phyloP scores from a whole-genome alignment of 2,888 invertebrate genomes.

The Hemicrepidius hirtus region DNA sequence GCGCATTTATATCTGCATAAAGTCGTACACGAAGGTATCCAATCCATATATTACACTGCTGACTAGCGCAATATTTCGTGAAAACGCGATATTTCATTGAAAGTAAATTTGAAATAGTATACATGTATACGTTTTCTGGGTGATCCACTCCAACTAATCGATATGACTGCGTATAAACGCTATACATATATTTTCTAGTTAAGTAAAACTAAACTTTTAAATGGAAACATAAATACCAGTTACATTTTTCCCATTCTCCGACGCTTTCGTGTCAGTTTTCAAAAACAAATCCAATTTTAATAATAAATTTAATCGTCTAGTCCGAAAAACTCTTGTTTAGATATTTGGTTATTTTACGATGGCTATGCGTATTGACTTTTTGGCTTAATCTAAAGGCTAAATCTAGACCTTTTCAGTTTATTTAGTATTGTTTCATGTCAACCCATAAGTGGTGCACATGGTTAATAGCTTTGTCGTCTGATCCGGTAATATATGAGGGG shows the following conservation, averaged over 20 bases:
- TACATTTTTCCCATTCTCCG: slow-evolving; percentile 5
- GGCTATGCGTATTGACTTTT: too few species aligned
- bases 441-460: too few species aligned
- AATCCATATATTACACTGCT: slow-evolving; percentile 26
- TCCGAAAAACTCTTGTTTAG: too few species aligned
- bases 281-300: too few species aligned
- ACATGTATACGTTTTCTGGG: background rate
- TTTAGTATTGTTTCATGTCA: too few species aligned
- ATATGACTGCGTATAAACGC: slow-evolving; percentile 35
- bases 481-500: too few species aligned
- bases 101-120: slow-evolving; percentile 14
- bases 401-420: too few species aligned
- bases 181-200: slow-evolving; percentile 17
- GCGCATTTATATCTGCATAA: slow-evolving; percentile 22
- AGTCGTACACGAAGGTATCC: slow-evolving; percentile 18
- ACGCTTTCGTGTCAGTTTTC: too few species aligned
- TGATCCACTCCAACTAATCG: slow-evolving; percentile 34
- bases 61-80: slow-evolving; percentile 18
- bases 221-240: slow-evolving; percentile 20
- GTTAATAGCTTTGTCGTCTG: too few species aligned
- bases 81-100: slow-evolving; percentile 28
- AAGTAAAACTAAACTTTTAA: slow-evolving; percentile 22
- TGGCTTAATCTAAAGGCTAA: too few species aligned
- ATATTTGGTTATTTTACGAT: too few species aligned
- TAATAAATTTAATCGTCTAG: too few species aligned